Percentiles rank a stretch among this genome's conserved stretches.
phyloP scores from a whole-genome alignment of 2,888 invertebrate species.

The Choristoneura rosaceana region DNA sequence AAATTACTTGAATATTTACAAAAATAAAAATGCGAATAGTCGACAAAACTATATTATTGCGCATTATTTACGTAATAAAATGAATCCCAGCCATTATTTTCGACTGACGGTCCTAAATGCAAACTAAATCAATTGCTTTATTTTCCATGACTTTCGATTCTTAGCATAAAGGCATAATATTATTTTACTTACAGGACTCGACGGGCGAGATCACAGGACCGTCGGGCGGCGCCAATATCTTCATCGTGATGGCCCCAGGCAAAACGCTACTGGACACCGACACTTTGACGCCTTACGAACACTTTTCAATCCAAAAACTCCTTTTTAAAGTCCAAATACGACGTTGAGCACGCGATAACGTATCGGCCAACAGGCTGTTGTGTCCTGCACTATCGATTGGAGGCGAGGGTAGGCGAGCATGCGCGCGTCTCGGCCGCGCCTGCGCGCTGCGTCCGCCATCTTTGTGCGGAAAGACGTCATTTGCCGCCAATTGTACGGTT shows the following conservation, averaged over 20 bases:
- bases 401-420: conserved; percentile 63
- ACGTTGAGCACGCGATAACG: conserved; percentile 59
- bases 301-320: conserved; percentile 56
- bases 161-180: conserved; percentile 44
- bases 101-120: not conserved
- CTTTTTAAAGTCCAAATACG: conserved; percentile 52
- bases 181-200: conserved; percentile 74
- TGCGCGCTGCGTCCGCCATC: conserved; percentile 49
- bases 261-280: conserved; percentile 78
- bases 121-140: not conserved
- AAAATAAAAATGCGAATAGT: not conserved
- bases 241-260: conserved; percentile 77
- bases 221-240: conserved; percentile 82
- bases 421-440: conserved; percentile 60
- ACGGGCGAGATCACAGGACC: conserved; percentile 86
- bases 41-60: conserved; percentile 31
- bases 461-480: conserved; percentile 74
- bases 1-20: not conserved
- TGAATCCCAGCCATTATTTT: not conserved
- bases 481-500: conserved; percentile 46
- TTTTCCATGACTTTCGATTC: not conserved
- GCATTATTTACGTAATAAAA: conserved; percentile 18
- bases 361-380: conserved; percentile 80
- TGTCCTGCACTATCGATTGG: conserved; percentile 79
- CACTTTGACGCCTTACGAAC: conserved; percentile 71